Percentiles rank a stretch among this genome's conserved stretches.
phyloP scores from a whole-genome alignment of 2,888 invertebrate genomes.

The Drosophila falleni region DNA sequence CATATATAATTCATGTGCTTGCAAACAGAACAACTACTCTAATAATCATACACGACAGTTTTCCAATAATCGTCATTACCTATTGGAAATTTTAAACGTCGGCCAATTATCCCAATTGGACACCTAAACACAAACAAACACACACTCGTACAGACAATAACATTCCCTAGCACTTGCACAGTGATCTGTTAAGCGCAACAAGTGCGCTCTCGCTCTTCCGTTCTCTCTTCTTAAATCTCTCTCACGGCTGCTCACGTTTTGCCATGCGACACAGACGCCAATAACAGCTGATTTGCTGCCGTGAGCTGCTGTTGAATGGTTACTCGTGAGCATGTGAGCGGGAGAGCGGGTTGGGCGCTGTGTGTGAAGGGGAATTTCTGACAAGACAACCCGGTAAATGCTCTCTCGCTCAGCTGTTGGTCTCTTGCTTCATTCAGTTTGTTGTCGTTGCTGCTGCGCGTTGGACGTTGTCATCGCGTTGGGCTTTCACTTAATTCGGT shows the following conservation, averaged over 20 bases:
- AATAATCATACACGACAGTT: slow-evolving; percentile 15
- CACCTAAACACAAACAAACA: background rate
- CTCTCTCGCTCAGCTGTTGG: slow-evolving; percentile 46
- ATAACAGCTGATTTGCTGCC: slow-evolving; percentile 41
- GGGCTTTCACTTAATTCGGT: slow-evolving; percentile 16
- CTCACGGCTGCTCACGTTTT: background rate
- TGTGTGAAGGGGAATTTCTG: background rate
- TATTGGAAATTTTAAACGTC: background rate
- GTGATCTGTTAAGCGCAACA: slow-evolving; percentile 48
- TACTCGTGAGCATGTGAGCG: background rate
- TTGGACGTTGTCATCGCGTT: slow-evolving; percentile 25
- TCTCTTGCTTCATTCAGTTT: slow-evolving; percentile 42
- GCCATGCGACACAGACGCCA: slow-evolving; percentile 14
- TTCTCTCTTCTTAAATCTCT: slow-evolving; percentile 3
- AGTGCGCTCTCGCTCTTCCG: slow-evolving; percentile 32
- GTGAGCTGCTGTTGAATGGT: slow-evolving; percentile 1
- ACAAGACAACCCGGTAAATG: slow-evolving; percentile 37
- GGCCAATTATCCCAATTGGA: background rate
- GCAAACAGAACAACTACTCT: slow-evolving; percentile 1
- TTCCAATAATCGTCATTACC: slow-evolving; percentile 21
- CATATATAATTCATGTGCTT: slow-evolving; percentile 10
- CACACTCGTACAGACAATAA: background rate
- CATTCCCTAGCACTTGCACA: slow-evolving; percentile 7
- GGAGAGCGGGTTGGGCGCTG: background rate
- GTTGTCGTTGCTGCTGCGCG: slow-evolving; percentile 57